Evolutionary conservation across 2,113 vertebrate species (phyloP).

Genomic region (Callionymus lyra): DNA sequence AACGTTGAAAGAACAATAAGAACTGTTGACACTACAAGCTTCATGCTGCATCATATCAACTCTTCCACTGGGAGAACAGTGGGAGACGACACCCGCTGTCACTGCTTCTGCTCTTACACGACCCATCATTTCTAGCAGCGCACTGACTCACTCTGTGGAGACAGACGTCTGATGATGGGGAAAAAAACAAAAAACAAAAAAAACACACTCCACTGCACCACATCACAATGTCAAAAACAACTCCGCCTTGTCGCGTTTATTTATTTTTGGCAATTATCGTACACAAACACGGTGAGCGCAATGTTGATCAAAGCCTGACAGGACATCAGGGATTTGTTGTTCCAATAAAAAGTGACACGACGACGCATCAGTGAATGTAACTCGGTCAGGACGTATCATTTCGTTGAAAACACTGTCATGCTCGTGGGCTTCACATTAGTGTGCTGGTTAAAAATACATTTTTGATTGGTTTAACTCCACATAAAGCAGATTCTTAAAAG

Average conservation of each 20-base stretch:
- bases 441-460: too few species aligned
- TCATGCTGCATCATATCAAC: constrained; percentile 25
- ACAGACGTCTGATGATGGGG: constrained; percentile 9
- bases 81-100: constrained; percentile 33
- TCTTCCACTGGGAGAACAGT: constrained; percentile 9
- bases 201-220: too few species aligned
- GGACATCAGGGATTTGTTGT: not conserved
- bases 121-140: constrained; percentile 22
- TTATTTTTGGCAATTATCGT: constrained; percentile 3
- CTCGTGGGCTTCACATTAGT: too few species aligned
- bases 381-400: too few species aligned
- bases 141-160: constrained; percentile 1
- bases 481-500: too few species aligned
- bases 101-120: constrained; percentile 21
- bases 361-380: not conserved
- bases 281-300: not conserved
- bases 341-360: not conserved
- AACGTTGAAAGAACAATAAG: constrained; percentile 20
- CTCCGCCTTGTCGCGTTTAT: too few species aligned
- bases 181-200: constrained; percentile 7
- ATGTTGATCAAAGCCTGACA: not conserved
- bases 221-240: too few species aligned
- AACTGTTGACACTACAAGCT: constrained; percentile 2
- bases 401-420: too few species aligned
- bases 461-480: too few species aligned